Conservation (phyloP, 1,140 invertebrate species). For the Tribolium castaneum region DNA sequence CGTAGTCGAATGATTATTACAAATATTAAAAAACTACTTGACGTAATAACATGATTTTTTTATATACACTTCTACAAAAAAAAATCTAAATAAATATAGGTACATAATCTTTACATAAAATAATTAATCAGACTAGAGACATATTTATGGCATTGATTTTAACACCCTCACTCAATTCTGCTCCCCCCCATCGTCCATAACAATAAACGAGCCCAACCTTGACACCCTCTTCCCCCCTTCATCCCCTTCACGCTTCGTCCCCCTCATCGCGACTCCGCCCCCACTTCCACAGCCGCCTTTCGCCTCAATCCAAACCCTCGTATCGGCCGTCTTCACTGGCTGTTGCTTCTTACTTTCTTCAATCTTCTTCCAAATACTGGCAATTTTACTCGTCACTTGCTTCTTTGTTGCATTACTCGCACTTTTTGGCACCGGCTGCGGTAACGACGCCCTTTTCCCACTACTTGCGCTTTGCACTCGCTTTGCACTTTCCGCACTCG, state of each 20-base stretch:
- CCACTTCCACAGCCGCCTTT: conserved; percentile 52
- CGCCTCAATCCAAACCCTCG: conserved; percentile 71
- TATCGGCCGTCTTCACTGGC: conserved; percentile 69
- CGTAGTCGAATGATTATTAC: conserved; percentile 24
- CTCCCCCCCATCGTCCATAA: conserved; percentile 52
- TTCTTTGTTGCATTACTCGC: conserved; percentile 60
- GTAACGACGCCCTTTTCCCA: conserved; percentile 62
- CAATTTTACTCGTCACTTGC: conserved; percentile 87
- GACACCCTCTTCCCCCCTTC: conserved; percentile 65
- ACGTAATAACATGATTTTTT: conserved; percentile 35
- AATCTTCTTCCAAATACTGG: conserved; percentile 87
- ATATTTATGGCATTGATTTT: conserved; percentile 15
- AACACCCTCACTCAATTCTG: neutral
- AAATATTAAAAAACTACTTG: conserved; percentile 51
- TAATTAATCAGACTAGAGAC: conserved; percentile 45
- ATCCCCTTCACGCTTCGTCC: conserved; percentile 49
- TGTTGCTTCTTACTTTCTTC: conserved; percentile 78
- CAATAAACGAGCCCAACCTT: conserved; percentile 66
- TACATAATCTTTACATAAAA: conserved; percentile 48
- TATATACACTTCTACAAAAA: conserved; percentile 40
- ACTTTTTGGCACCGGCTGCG: conserved; percentile 38
- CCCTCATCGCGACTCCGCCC: conserved; percentile 55
- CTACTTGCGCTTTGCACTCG: conserved; percentile 66
- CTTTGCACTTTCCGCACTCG: conserved; percentile 60
- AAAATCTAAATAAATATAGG: conserved; percentile 46